A percentile compares a stretch with the other conserved stretches of the same genome.
Evolutionary conservation across 2,888 invertebrate genomes (phyloP).

Genomic region (Chromoteleia sp.): DNA sequence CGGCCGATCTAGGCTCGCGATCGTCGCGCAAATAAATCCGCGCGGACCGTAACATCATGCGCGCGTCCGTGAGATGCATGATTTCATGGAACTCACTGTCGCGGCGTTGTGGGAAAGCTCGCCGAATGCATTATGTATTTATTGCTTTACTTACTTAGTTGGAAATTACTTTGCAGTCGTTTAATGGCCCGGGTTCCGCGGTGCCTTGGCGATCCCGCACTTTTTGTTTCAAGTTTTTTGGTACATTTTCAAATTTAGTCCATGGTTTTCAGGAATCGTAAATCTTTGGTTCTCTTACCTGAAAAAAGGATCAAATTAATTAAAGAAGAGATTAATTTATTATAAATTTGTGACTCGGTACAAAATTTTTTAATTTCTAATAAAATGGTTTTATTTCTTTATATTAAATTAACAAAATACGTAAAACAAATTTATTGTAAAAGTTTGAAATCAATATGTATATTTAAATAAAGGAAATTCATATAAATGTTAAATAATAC

Average conservation of each 20-base stretch:
- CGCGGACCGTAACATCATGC: conserved; percentile 72
- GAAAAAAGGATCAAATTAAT: conserved; percentile 29
- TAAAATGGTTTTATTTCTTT: too few species aligned
- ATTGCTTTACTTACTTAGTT: conserved; percentile 83
- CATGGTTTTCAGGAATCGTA: neutral
- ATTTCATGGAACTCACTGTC: conserved; percentile 79
- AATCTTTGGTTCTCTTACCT: conserved; percentile 12
- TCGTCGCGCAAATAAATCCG: conserved; percentile 77
- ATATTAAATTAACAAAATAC: too few species aligned
- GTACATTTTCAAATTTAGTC: conserved; percentile 7
- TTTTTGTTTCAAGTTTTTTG: conserved; percentile 30
- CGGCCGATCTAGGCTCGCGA: conserved; percentile 67
- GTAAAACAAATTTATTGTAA: too few species aligned
- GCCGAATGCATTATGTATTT: conserved; percentile 83
- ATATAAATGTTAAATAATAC: too few species aligned
- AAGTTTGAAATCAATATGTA: too few species aligned
- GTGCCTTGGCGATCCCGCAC: conserved; percentile 78
- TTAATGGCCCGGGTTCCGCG: conserved; percentile 80
- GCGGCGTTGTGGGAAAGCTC: conserved; percentile 80
- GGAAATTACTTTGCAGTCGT: conserved; percentile 80
- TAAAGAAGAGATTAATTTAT: too few species aligned
- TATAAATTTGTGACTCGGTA: too few species aligned
- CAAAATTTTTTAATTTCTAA: too few species aligned
- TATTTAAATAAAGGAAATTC: too few species aligned
- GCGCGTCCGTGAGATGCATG: conserved; percentile 77